Conservation (phyloP, 1,140 invertebrate genomes). For the Ectropis grisescens region DNA sequence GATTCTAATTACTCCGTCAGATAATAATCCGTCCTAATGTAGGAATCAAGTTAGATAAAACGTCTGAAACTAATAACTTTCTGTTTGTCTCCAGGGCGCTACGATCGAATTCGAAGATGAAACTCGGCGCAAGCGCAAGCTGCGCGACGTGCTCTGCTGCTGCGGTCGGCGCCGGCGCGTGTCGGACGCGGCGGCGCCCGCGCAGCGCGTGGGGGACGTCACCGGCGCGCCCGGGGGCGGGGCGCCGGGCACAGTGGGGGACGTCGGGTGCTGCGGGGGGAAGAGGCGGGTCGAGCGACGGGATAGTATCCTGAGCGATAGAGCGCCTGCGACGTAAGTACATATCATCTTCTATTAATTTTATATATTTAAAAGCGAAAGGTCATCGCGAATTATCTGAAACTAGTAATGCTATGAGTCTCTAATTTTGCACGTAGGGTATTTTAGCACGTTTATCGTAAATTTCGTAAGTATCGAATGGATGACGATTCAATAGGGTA, state of each 20-base stretch:
- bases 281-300: conserved; percentile 35
- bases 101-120: conserved; percentile 54
- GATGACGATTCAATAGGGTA: no score
- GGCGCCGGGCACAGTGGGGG: conserved; percentile 2
- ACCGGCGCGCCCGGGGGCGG: conserved; percentile 3
- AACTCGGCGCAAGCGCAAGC: conserved; percentile 43
- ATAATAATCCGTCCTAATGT: no score
- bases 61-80: no score
- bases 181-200: conserved; percentile 25
- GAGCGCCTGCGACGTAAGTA: conserved; percentile 32
- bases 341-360: no score
- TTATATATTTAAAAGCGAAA: no score
- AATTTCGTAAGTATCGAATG: no score
- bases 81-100: conserved; percentile 3
- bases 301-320: conserved; percentile 61
- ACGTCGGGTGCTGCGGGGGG: conserved; percentile 43
- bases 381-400: no score
- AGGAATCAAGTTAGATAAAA: no score
- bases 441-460: no score
- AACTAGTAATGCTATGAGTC: no score
- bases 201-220: conserved; percentile 22
- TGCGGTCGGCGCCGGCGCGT: conserved; percentile 33
- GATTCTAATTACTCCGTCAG: no score
- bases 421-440: no score
- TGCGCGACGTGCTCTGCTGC: conserved; percentile 47